Percentiles rank a stretch among this genome's conserved stretches.
Conservation (phyloP, 1,140 invertebrate genomes). For the Scaptodrosophila lebanonensis region DNA sequence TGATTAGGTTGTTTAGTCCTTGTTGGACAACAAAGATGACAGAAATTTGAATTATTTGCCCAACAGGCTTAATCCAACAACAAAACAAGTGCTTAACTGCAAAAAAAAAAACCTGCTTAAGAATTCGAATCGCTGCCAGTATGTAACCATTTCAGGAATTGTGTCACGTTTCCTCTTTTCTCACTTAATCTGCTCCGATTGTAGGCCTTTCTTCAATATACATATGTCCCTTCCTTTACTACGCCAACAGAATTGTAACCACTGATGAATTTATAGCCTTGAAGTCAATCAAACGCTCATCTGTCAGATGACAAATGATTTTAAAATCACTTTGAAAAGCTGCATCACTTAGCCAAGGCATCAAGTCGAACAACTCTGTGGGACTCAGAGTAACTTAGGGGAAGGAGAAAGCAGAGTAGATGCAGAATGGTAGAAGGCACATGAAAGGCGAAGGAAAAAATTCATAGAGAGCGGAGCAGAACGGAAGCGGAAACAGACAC, state of each 20-base stretch:
- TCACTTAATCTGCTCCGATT: too few relatives aligned
- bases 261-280: constrained; percentile 36
- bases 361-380: constrained; percentile 22
- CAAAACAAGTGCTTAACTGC: too few relatives aligned
- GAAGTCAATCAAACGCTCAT: constrained; percentile 71
- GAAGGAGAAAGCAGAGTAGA: too few relatives aligned
- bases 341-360: constrained; percentile 20
- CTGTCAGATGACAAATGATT: constrained; percentile 73
- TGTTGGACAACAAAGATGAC: too few relatives aligned
- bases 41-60: too few relatives aligned
- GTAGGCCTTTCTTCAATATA: too few relatives aligned
- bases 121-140: too few relatives aligned
- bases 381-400: background rate
- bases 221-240: background rate
- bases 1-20: too few relatives aligned
- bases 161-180: too few relatives aligned
- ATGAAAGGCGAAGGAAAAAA: constrained; percentile 14
- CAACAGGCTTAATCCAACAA: too few relatives aligned
- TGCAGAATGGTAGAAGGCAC: background rate
- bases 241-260: background rate
- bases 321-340: constrained; percentile 61
- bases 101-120: too few relatives aligned
- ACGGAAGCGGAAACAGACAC: constrained; percentile 76
- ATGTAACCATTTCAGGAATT: too few relatives aligned
- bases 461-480: constrained; percentile 49